Evolutionary conservation across 1,140 invertebrate species (phyloP).

Genomic region (Drosophila sproati): DNA sequence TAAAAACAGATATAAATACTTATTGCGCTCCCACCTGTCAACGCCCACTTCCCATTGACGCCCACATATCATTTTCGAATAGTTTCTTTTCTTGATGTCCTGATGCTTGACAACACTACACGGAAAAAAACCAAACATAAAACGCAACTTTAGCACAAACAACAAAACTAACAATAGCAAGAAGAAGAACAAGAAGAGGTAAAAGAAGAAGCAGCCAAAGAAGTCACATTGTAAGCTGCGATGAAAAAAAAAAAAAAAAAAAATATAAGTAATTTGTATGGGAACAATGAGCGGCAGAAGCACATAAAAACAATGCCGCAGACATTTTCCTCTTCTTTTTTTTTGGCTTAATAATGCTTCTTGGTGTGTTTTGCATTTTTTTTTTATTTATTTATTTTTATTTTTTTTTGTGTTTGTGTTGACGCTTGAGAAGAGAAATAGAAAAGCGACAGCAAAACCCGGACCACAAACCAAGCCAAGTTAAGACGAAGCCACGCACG

Average conservation of each 20-base stretch:
- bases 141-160: background rate
- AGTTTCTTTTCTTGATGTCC: background rate
- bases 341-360: slow-evolving; percentile 34
- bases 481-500: slow-evolving; percentile 35
- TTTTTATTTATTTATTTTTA: slow-evolving; percentile 10
- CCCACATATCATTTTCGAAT: background rate
- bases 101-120: slow-evolving; percentile 6
- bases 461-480: background rate
- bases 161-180: slow-evolving; percentile 15
- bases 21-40: background rate
- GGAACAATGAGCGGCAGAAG: slow-evolving; percentile 56
- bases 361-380: slow-evolving; percentile 8
- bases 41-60: too few species aligned
- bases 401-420: slow-evolving; percentile 27
- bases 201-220: slow-evolving; percentile 23
- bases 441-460: background rate
- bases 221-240: background rate
- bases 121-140: background rate
- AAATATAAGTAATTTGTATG: slow-evolving; percentile 31
- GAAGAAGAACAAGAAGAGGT: slow-evolving; percentile 16
- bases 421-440: slow-evolving; percentile 30
- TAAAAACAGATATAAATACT: background rate
- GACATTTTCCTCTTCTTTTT: slow-evolving; percentile 49
- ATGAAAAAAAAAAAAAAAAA: slow-evolving; percentile 7
- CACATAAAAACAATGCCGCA: slow-evolving; percentile 62